Evolutionary conservation across 2,113 vertebrate species (phyloP), one percentile per base, ranked within the genome.

Genomic region (Jacana jacana): DNA sequence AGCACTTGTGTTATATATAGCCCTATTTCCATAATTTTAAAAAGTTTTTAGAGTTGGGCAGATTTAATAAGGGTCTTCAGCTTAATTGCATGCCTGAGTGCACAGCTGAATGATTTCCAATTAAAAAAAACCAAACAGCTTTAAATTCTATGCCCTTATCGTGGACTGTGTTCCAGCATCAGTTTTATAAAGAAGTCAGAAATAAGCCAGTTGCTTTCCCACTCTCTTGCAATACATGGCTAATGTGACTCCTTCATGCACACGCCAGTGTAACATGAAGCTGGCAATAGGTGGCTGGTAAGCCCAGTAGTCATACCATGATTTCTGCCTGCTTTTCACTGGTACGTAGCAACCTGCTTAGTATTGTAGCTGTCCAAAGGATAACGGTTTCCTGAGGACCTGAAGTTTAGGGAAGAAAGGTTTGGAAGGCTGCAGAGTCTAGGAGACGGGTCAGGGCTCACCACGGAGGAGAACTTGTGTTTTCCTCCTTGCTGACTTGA

Each of bases 211-310:
- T 35, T 35, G 52, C 8, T 40, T 40, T 11, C 20, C 27, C n/a
- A 6, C 4, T 44, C 57, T 1, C 10, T 39, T 27, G 6, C 25
- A 4, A 24, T 0, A 2, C 9, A 7, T 6, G 11, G 27, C 24
- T 44, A 61, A 27, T 6, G 4, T 3, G 9, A 19, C 13, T 31
- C 27, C 68, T 63, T 31, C 30, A 14, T 2, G 0, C 33, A 33
- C 44, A 64, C 40, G n/a, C 30, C 12, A 7, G 37, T 33, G 7
- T 7, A 28, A 19, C 4, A 0, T 3, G 20, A n/a, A 46, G 17
- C 44, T 17, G 16, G 10, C 13, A 16, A 5, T 7, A 23, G 18
- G 54, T 10, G 4, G 14, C 49, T 18, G 3, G 24, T 11, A 73
- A 84, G 4, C 23, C 30, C 17, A 1, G 24, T 1, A 42, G 30